Base-by-base conservation (phyloP, 2,888 invertebrate genomes). In the Nomada goodeniana region DNA sequence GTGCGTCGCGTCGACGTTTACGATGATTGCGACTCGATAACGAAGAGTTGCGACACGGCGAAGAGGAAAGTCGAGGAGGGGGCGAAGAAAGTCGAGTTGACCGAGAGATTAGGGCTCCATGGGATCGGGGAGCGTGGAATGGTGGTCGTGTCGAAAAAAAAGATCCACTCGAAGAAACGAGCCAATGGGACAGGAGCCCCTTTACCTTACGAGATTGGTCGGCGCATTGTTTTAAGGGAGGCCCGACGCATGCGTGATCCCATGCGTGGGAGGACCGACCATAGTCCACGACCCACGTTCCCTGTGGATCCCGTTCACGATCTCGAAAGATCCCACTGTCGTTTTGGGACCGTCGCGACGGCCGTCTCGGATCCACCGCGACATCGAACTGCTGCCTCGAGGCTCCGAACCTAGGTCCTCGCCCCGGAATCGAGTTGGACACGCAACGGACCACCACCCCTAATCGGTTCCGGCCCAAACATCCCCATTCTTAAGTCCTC, bases 161-260 rank as follows among this genome's bases (percentile, higher is more conserved):
- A 92, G 36, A 93, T 92, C 92, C 92, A 91, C 89, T 89, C 85
- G 75, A 83, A 86, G 89, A 86, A 89, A 82, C 88, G 88, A 88
- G 90, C 93, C 93, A 93, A 93, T 93, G 90, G 90, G 90, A 88
- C 90, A 88, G 87, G 89, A 89, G 90, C 80, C 89, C 91, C 91
- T 92, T 93, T 93, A 92, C 93, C 92, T 92, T 91, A 86, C 88
- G 88, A 93, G 93, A 93, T 93, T 93, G 93, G 93, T 92, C 91
- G 92, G 85, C 89, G 91, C 89, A 93, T 93, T 93, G 93, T 93
- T 93, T 93, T 88, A 90, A 93, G 92, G 92, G 91, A 91, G 92
- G 92, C 92, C 87, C 88, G 82, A 91, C 93, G 93, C 93, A 92
- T 93, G 93, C 93, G 93, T 90, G 82, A 79, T 84, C 65, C 68